A percentile compares a stretch with the other conserved stretches of the same genome.
Evolutionary conservation across 2,113 vertebrate species (phyloP).

Genomic region (Vulpes lagopus): DNA sequence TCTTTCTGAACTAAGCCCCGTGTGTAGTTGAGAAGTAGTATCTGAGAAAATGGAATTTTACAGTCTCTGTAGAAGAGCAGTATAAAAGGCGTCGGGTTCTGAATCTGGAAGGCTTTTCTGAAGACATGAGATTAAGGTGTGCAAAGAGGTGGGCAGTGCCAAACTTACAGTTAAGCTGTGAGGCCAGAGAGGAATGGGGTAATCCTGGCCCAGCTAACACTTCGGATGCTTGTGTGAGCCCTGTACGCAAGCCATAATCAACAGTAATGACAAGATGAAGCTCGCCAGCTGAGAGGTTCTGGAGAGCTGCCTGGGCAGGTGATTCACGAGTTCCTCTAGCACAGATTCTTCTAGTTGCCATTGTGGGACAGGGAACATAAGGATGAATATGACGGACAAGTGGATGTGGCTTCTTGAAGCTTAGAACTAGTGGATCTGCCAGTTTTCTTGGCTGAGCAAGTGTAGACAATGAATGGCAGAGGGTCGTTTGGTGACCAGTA

Average conservation of each 20-base stretch:
- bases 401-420: neutral
- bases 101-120: neutral
- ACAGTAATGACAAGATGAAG: neutral
- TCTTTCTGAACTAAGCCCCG: neutral
- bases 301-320: neutral
- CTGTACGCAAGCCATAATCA: neutral
- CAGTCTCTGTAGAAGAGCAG: neutral
- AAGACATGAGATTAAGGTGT: neutral
- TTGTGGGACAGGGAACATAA: neutral
- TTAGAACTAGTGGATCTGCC: neutral
- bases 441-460: neutral
- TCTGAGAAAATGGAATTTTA: neutral
- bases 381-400: neutral
- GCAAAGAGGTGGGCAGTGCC: neutral
- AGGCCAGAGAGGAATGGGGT: neutral
- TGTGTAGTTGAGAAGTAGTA: neutral
- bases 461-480: neutral
- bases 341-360: neutral
- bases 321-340: neutral
- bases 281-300: fast-evolving
- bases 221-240: neutral
- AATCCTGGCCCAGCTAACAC: neutral
- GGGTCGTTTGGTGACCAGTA: neutral
- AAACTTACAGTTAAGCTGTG: neutral
- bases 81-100: neutral